Conservation (phyloP, 2,113 vertebrate species). For the Trematomus loennbergii region DNA sequence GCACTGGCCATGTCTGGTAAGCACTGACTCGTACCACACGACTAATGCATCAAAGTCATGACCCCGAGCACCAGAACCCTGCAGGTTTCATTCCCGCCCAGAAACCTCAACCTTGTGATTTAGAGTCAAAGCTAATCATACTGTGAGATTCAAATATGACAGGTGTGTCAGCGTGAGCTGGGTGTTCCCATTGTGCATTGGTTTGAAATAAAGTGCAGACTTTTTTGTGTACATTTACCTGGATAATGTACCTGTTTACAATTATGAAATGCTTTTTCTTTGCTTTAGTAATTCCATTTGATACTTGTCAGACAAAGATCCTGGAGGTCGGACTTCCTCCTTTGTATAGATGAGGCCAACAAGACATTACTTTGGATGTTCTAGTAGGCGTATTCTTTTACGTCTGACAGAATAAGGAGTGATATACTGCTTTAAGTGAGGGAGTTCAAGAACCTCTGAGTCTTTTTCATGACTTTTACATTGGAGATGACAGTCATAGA, state of each 20-base stretch:
- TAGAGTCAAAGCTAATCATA: neutral
- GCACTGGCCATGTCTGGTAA: constrained; percentile 87
- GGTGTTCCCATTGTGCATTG: neutral
- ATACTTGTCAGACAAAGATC: too few species aligned
- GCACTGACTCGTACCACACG: constrained; percentile 1
- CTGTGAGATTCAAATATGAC: neutral
- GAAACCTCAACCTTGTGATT: neutral
- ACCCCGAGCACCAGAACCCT: too few species aligned
- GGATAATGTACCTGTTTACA: too few species aligned
- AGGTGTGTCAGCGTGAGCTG: neutral
- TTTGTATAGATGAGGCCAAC: neutral
- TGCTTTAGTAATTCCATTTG: too few species aligned
- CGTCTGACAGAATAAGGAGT: neutral
- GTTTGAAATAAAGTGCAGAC: neutral
- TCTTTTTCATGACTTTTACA: too few species aligned
- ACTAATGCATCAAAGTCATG: neutral
- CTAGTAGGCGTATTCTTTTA: neutral
- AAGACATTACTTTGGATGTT: neutral
- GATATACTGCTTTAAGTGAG: too few species aligned
- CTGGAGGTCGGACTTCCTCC: neutral
- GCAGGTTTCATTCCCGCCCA: neutral
- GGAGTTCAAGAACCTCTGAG: too few species aligned
- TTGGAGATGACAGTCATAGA: too few species aligned
- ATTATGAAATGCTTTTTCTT: too few species aligned
- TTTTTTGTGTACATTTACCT: neutral